Percentiles rank a stretch among this genome's conserved stretches.
Evolutionary conservation across 2,888 invertebrate genomes (phyloP).

Genomic region (Melitaea athalia): DNA sequence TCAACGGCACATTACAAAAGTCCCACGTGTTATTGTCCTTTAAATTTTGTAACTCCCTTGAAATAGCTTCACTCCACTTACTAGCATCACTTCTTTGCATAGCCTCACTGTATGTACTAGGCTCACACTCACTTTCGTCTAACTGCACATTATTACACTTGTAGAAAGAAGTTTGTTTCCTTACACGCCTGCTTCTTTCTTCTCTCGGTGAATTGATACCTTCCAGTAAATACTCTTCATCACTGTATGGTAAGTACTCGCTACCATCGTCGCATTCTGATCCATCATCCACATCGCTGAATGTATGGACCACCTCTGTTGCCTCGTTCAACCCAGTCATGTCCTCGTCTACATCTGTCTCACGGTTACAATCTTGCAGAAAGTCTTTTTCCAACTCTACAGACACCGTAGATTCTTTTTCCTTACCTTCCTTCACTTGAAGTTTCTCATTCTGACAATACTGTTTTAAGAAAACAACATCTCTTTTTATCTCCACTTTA

Average conservation of each 20-base stretch:
- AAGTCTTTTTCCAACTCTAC: neutral
- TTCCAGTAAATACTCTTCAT: too few species aligned
- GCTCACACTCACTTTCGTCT: neutral
- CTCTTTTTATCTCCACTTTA: conserved; percentile 14
- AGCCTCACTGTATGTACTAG: neutral
- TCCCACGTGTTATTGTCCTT: neutral
- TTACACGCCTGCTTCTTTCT: neutral
- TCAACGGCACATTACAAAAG: neutral
- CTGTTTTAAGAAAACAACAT: conserved; percentile 7
- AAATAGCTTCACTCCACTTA: neutral
- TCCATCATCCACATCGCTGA: neutral
- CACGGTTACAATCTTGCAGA: too few species aligned
- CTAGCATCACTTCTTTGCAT: neutral
- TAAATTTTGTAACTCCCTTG: neutral
- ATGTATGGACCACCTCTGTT: neutral
- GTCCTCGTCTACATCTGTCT: too few species aligned
- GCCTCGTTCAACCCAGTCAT: too few species aligned
- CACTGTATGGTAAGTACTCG: too few species aligned
- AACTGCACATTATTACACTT: neutral
- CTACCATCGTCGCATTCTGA: neutral
- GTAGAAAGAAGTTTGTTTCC: neutral
- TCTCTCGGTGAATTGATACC: neutral
- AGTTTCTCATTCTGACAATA: too few species aligned
- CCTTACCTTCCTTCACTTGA: neutral
- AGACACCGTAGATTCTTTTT: neutral